These are phyloP conservation scores for Miichthys miiuy DNA, from an alignment of 2,797 vertebrate species.

Conservation along the genomic window DNA sequence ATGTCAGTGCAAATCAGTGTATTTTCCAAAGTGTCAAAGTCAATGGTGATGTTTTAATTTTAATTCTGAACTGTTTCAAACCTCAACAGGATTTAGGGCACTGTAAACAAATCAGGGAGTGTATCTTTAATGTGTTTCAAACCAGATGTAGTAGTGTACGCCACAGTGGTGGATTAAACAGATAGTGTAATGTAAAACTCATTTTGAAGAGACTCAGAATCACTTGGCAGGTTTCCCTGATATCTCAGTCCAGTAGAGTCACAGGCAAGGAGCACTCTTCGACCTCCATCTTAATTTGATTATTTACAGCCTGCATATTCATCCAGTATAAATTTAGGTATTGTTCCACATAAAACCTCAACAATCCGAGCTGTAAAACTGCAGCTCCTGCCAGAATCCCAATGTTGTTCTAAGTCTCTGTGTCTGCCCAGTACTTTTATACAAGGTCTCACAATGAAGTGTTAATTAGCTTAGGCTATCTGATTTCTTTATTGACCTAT, in stretches of 20 bases:
- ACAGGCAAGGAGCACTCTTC: neutral
- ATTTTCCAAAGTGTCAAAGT: no score
- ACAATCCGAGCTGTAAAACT: neutral
- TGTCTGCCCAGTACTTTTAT: neutral
- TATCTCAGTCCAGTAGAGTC: neutral
- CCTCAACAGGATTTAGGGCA: neutral
- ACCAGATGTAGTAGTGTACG: neutral
- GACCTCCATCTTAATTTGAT: neutral
- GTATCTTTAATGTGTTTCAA: neutral
- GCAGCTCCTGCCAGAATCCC: neutral
- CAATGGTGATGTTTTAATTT: neutral
- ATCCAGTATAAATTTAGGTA: neutral
- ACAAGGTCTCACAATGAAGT: neutral
- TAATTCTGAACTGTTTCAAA: neutral
- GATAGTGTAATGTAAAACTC: neutral
- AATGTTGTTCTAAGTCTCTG: neutral
- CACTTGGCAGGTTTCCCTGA: neutral
- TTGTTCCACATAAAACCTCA: neutral
- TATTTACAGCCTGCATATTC: neutral
- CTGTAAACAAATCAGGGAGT: neutral
- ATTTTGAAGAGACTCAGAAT: neutral
- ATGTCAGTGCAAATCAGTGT: no score
- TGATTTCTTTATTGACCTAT: slow-evolving; percentile 18
- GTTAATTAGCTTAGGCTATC: slow-evolving; percentile 25
- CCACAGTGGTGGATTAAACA: neutral